Evolutionary conservation across 2,797 vertebrate species (phyloP), one percentile per base, ranked within the genome.

Genomic region (Etheostoma nigrum): DNA sequence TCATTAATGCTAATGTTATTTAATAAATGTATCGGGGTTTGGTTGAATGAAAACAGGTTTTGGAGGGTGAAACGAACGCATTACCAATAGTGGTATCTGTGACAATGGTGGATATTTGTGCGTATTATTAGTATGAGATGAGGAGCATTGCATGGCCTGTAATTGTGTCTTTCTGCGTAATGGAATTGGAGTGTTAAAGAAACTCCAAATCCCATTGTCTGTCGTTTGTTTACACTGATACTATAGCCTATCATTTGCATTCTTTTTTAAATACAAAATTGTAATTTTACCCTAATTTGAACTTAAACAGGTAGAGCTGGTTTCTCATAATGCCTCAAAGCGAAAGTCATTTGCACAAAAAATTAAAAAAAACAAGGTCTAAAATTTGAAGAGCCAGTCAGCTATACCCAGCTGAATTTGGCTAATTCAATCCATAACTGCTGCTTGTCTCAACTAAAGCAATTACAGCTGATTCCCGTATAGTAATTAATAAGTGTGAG

Each of bases 391-490:
- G 95, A 97, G 95, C 95, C 95, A 95, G 95, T 96, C 95, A 96
- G 96, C 95, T 97, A 97, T 97, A 97, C 95, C 95, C 96, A 95
- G 95, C 95, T 97, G 95, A 96, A 96, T 97, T 96, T 96, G 95
- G 92, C 94, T 97, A 97, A 98, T 98, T 97, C 95, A 96, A 96
- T 96, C 96, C 96, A 96, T 96, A 97, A 96, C 96, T 94, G 96
- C 95, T 95, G 95, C 83, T 89, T 84, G 95, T 97, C 96, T 96
- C 94, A 96, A 95, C 96, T 96, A 96, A 97, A 97, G 95, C 96
- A 97, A 97, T 97, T 97, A 97, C 95, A 96, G 94, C 95, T 95
- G 91, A 96, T 97, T 96, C 94, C 93, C 94, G 93, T 94, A 94
- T 95, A 95, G 96, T 96, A 96, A 96, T 97, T 97, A 96, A 97